Evolutionary conservation across 2,888 invertebrate genomes (phyloP).

Genomic region (Chloroclystis v-ata): DNA sequence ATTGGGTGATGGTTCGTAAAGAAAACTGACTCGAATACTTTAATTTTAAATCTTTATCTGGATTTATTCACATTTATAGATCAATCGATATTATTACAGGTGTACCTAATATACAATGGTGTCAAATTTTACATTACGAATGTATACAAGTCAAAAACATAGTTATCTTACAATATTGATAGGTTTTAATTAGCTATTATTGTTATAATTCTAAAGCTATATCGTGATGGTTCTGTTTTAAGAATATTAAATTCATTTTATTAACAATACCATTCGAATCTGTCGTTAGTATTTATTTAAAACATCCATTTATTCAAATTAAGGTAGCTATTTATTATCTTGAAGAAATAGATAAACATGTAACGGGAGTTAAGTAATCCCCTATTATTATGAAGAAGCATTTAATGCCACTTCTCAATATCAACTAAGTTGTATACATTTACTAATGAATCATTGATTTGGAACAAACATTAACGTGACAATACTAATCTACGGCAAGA

Average conservation of each 20-base stretch:
- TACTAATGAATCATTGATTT: conserved; percentile 63
- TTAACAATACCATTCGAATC: conserved; percentile 45
- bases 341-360: conserved; percentile 40
- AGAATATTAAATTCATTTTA: conserved; percentile 48
- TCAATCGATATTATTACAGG: conserved; percentile 67
- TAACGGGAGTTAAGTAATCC: conserved; percentile 56
- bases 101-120: conserved; percentile 70
- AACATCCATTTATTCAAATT: conserved; percentile 41
- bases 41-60: conserved; percentile 60
- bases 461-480: conserved; percentile 68
- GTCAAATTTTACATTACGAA: conserved; percentile 68
- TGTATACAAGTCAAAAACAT: conserved; percentile 78
- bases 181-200: conserved; percentile 59
- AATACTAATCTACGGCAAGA: conserved; percentile 67
- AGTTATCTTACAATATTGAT: conserved; percentile 70
- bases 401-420: conserved; percentile 62
- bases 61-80: conserved; percentile 76
- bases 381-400: conserved; percentile 62
- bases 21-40: conserved; percentile 62
- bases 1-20: conserved; percentile 60
- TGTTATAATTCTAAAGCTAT: conserved; percentile 74
- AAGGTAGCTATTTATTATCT: conserved; percentile 29
- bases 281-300: conserved; percentile 41
- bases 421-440: conserved; percentile 69
- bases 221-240: conserved; percentile 71